These are phyloP conservation scores for Malurus alboscapulatus DNA, from an alignment of 2,113 vertebrate genomes.

Conservation along the genomic window DNA sequence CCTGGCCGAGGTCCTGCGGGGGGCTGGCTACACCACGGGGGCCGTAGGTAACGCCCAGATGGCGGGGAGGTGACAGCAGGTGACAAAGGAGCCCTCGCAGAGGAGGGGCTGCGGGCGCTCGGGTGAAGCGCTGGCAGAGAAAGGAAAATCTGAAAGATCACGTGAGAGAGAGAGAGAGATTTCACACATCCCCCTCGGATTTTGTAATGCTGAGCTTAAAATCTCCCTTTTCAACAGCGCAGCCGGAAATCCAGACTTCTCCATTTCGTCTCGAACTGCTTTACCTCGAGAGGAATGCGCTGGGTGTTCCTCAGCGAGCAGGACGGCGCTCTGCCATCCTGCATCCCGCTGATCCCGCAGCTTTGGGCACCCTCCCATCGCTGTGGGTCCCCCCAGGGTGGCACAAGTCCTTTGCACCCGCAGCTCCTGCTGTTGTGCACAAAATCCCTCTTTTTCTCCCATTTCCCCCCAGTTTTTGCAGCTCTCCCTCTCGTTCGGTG, in stretches of 20 bases:
- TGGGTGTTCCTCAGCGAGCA: background rate
- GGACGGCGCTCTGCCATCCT: background rate
- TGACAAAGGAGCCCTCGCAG: rapidly evolving
- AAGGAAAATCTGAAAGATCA: background rate
- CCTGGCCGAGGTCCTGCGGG: slow-evolving; percentile 81
- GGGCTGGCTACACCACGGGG: slow-evolving; percentile 85
- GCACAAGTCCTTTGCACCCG: background rate
- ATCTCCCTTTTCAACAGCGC: background rate
- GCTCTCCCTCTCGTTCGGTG: rapidly evolving
- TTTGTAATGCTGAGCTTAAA: background rate
- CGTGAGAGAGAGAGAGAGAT: background rate
- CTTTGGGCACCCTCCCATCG: background rate
- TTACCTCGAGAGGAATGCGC: background rate
- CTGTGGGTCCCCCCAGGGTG: background rate
- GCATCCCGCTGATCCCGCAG: rapidly evolving
- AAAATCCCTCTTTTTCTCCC: background rate
- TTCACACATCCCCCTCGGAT: background rate
- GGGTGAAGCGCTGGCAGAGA: rapidly evolving
- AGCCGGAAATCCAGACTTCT: background rate
- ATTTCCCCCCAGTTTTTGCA: background rate
- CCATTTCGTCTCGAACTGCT: background rate
- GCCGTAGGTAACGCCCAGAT: slow-evolving; percentile 77
- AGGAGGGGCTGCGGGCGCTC: background rate
- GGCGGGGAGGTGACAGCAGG: rapidly evolving
- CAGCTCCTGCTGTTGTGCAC: background rate